A percentile compares a stretch with the other conserved stretches of the same genome.
These are phyloP conservation scores for Peromyscus maniculatus DNA, from an alignment of 2,113 vertebrate genomes.

Conservation along the genomic window DNA sequence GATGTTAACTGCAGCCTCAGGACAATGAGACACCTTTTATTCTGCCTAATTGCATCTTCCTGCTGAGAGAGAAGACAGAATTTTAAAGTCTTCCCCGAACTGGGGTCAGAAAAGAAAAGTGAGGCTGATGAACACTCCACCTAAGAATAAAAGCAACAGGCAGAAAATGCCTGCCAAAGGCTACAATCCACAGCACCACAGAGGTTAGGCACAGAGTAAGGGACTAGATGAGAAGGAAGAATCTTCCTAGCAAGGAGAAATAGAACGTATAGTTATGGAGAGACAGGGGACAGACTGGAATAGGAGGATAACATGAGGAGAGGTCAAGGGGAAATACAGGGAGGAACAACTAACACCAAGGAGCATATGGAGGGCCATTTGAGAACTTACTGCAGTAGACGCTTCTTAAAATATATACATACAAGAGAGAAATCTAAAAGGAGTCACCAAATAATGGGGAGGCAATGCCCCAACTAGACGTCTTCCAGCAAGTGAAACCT, in stretches of 20 bases:
- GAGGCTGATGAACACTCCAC: not conserved
- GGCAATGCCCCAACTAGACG: not conserved
- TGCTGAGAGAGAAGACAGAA: conserved; percentile 37
- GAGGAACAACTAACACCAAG: not conserved
- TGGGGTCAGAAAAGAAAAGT: conserved; percentile 11
- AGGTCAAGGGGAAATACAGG: not conserved
- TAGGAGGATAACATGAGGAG: not conserved
- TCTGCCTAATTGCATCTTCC: conserved; percentile 50
- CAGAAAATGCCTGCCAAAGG: not conserved
- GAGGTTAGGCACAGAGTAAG: not conserved
- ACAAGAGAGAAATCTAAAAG: not conserved
- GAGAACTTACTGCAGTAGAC: not conserved
- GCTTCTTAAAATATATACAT: not conserved
- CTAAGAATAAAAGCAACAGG: conserved; percentile 40
- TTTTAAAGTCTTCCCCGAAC: conserved; percentile 49
- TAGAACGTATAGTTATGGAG: too few species aligned
- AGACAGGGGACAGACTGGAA: not conserved
- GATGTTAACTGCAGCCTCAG: conserved; percentile 39
- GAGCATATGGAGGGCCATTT: not conserved
- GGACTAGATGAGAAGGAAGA: not conserved
- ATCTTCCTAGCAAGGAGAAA: not conserved
- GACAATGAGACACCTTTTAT: conserved; percentile 51
- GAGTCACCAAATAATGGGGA: not conserved
- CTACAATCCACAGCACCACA: not conserved
- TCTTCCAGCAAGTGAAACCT: not conserved